Evolutionary conservation across 2,888 invertebrate species (phyloP).

Genomic region (Amphipyra tragopoginis): DNA sequence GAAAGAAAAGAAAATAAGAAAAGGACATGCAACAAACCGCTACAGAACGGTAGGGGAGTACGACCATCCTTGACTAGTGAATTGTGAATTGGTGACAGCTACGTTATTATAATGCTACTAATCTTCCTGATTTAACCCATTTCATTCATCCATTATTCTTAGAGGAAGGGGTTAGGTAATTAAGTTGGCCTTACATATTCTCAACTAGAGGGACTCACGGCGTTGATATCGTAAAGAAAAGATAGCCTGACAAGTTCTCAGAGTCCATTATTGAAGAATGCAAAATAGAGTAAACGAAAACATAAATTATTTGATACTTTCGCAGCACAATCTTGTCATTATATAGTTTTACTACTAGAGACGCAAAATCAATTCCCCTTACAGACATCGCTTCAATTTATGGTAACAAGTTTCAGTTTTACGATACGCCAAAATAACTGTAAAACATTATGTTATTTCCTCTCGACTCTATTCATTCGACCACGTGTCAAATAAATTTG

Average conservation of each 20-base stretch:
- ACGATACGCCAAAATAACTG: conserved; percentile 68
- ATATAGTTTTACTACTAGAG: conserved; percentile 50
- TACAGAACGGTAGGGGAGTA: no score
- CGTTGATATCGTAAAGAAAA: conserved; percentile 4
- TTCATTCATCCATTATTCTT: no score
- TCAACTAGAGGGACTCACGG: not conserved
- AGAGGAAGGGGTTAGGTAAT: no score
- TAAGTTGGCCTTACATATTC: not conserved
- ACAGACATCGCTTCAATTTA: conserved; percentile 71
- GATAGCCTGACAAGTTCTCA: not conserved
- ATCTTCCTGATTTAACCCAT: no score
- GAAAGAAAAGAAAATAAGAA: no score
- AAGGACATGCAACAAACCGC: no score
- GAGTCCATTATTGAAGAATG: conserved; percentile 3
- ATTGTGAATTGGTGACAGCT: no score
- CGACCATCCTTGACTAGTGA: no score
- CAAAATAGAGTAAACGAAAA: conserved; percentile 18
- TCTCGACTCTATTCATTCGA: conserved; percentile 7
- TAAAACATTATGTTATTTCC: conserved; percentile 52
- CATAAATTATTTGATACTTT: conserved; percentile 33
- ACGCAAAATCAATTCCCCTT: conserved; percentile 69
- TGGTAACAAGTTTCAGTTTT: conserved; percentile 76
- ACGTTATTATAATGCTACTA: no score
- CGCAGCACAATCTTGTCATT: conserved; percentile 29
- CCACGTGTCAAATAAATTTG: conserved; percentile 25